Evolutionary conservation across 2,797 vertebrate genomes (phyloP).

Genomic region (Buceros bicornis): DNA sequence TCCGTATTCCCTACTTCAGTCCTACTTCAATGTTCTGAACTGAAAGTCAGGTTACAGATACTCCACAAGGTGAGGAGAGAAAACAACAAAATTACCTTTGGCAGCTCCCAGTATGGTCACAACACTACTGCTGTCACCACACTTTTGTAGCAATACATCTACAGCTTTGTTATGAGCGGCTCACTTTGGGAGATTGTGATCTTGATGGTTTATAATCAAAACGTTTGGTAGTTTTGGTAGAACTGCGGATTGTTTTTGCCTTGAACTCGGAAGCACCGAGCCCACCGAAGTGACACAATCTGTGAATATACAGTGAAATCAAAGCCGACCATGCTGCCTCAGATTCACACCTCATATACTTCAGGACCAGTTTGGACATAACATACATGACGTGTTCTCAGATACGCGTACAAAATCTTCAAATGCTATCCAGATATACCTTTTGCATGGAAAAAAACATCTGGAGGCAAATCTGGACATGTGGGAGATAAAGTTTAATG

Average conservation of each 20-base stretch:
- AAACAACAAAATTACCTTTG: background rate
- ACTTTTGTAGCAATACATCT: background rate
- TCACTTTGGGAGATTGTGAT: background rate
- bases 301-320: background rate
- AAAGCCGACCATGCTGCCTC: background rate
- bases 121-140: background rate
- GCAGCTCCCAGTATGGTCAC: background rate
- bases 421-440: background rate
- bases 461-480: background rate
- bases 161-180: background rate
- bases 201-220: background rate
- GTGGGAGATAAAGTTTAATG: background rate
- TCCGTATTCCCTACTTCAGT: background rate
- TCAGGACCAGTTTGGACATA: background rate
- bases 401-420: background rate
- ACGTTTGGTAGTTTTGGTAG: background rate
- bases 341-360: background rate
- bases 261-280: background rate
- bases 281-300: background rate
- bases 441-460: background rate
- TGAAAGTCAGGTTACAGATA: background rate
- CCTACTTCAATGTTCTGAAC: background rate
- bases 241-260: background rate
- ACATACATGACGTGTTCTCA: background rate
- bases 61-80: accelerated